Evolutionary conservation across 2,888 invertebrate species (phyloP), one percentile per base, ranked within the genome.

Genomic region (Rotaria magnacalcarata): DNA sequence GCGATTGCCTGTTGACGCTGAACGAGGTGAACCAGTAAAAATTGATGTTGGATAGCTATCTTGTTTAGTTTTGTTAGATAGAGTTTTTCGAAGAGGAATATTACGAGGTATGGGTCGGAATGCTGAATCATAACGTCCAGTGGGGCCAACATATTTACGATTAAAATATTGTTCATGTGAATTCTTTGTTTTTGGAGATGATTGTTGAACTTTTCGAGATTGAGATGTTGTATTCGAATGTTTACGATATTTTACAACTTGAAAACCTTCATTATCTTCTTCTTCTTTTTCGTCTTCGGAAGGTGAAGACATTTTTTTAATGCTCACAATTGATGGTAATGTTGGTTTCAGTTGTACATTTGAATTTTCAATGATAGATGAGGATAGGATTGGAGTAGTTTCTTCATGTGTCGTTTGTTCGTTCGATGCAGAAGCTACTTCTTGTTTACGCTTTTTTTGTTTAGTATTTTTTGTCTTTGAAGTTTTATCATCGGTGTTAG

Each of bases 81-180:
- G 6, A 19, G n/a, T 24, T 47, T 24, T 47, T 1, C 11, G 1
- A 10, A 6, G 0, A 4, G 11, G 0, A 14, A 1, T 27, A 7
- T 16, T 67, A 19, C 5, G 67, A 19, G 16, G 67, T 1, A 34
- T 67, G 3, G 67, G 34, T 34, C 34, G 67, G 1, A 19, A 67
- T 27, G 67, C 16, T 19, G 67, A 67, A 41, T 67, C 27, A 3
- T 34, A 8, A 19, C 19, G 67, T 27, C 7, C 67, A 5, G 19
- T 0, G 19, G 7, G 16, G 5, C 5, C 10, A 1, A 34, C 16
- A 34, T 19, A 2, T 16, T 67, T 11, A 7, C 7, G 27, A 67
- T 7, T 19, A 2, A 34, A 19, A 67, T 27, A 34, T 67, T 67
- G 67, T 16, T 2, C 34, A 19, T 14, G 4, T 16, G 3, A 0